A percentile compares a stretch with the other conserved stretches of the same genome.
Conservation (phyloP, 2,797 vertebrate genomes). For the Gymnoscopelus braueri region DNA sequence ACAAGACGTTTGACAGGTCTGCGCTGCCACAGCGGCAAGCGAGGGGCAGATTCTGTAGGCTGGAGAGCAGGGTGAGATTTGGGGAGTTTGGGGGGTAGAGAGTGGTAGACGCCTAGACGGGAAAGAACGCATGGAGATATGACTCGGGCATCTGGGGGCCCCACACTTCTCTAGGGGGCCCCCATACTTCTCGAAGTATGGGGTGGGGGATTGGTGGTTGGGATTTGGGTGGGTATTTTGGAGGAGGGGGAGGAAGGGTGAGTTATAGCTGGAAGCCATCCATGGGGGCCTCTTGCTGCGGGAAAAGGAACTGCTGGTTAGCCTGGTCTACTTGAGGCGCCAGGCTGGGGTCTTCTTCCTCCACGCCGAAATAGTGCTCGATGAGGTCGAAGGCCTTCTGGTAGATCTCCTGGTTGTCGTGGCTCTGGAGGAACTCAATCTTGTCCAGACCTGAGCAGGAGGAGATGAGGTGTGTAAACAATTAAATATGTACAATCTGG, state of each 20-base stretch:
- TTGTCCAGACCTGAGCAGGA: slow-evolving; percentile 91
- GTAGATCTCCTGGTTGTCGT: slow-evolving; percentile 99
- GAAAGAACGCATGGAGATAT: slow-evolving; percentile 17
- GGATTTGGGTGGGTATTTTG: slow-evolving; percentile 20
- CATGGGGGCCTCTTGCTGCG: slow-evolving; percentile 96
- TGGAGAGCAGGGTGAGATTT: slow-evolving; percentile 11
- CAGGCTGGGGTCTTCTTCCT: slow-evolving; percentile 91
- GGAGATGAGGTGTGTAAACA: too few relatives aligned
- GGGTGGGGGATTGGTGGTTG: slow-evolving; percentile 38
- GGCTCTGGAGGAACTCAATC: slow-evolving; percentile 98
- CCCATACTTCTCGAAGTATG: slow-evolving; percentile 1
- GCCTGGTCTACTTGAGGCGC: slow-evolving; percentile 95
- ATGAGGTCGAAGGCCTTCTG: slow-evolving; percentile 98
- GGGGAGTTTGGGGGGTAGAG: neutral
- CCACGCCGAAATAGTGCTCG: slow-evolving; percentile 97
- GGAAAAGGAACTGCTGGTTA: slow-evolving; percentile 98
- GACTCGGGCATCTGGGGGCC: slow-evolving; percentile 23
- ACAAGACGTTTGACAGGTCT: slow-evolving; percentile 10
- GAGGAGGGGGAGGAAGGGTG: slow-evolving; percentile 44
- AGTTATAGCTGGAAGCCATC: slow-evolving; percentile 98
- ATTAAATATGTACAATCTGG: too few relatives aligned
- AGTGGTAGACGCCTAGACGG: slow-evolving; percentile 20
- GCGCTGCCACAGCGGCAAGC: slow-evolving; percentile 26
- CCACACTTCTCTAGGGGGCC: slow-evolving; percentile 22
- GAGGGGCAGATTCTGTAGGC: slow-evolving; percentile 1